Conservation (phyloP, 1,140 invertebrate genomes). For the Bradynema listronoti region DNA sequence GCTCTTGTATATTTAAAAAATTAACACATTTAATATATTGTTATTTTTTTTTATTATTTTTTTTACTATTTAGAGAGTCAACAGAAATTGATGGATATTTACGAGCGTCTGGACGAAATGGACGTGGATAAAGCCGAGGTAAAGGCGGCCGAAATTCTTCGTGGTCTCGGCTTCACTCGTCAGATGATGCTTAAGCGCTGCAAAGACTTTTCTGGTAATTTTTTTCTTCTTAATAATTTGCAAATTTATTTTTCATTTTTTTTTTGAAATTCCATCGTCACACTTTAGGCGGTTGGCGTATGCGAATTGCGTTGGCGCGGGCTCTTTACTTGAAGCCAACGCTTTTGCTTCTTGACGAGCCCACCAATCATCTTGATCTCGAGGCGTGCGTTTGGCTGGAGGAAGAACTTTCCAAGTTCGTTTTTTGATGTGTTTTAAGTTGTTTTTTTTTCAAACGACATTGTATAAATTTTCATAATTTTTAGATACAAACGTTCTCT, state of each 20-base stretch:
- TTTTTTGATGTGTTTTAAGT: constrained; percentile 20
- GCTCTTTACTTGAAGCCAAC: constrained; percentile 76
- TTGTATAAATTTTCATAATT: constrained; percentile 67
- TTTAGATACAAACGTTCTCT: constrained; percentile 84
- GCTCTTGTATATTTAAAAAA: not conserved
- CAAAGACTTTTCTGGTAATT: constrained; percentile 81
- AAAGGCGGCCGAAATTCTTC: constrained; percentile 83
- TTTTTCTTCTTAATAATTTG: too few relatives aligned
- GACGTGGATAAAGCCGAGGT: constrained; percentile 87
- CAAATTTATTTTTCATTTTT: too few relatives aligned
- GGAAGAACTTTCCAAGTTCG: constrained; percentile 83
- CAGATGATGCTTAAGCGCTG: constrained; percentile 81
- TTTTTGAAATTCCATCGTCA: constrained; percentile 1
- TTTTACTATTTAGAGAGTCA: constrained; percentile 73
- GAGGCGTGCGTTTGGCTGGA: constrained; percentile 99
- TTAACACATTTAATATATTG: constrained; percentile 7
- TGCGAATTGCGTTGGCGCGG: constrained; percentile 34
- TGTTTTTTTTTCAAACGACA: not conserved
- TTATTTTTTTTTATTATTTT: too few relatives aligned
- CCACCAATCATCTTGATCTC: constrained; percentile 75
- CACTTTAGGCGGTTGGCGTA: constrained; percentile 35
- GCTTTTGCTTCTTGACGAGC: constrained; percentile 88
- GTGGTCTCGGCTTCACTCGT: constrained; percentile 89
- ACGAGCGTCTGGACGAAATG: constrained; percentile 92
- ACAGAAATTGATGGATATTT: constrained; percentile 92